Evolutionary conservation across 2,797 vertebrate species (phyloP).

Genomic region (Myripristis murdjan): DNA sequence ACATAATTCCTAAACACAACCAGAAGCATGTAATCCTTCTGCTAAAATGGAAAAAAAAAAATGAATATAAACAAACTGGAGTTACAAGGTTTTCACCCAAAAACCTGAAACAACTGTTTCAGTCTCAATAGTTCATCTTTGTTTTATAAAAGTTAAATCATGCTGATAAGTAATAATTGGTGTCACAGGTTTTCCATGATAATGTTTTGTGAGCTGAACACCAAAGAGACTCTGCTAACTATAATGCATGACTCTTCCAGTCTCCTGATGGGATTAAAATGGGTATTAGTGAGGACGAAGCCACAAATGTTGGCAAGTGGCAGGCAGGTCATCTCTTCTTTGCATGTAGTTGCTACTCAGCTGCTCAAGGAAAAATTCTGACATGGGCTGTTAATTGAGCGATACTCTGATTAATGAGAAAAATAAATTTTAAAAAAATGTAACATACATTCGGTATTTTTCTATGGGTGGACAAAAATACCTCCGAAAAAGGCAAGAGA

Average conservation of each 20-base stretch:
- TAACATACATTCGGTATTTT: slow-evolving; percentile 6
- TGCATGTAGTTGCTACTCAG: slow-evolving; percentile 19
- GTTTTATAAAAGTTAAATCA: slow-evolving; percentile 21
- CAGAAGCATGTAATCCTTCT: too few relatives aligned
- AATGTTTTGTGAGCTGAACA: slow-evolving; percentile 23
- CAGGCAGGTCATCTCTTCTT: neutral
- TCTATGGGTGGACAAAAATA: slow-evolving; percentile 2
- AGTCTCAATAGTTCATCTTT: slow-evolving; percentile 13
- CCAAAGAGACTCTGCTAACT: slow-evolving; percentile 26
- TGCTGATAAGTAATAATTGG: slow-evolving; percentile 31
- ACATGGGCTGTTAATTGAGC: slow-evolving; percentile 11
- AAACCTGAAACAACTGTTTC: slow-evolving; percentile 47
- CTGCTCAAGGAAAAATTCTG: slow-evolving; percentile 57
- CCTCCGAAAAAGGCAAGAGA: neutral
- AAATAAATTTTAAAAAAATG: too few relatives aligned
- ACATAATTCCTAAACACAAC: too few relatives aligned
- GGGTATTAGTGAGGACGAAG: slow-evolving; percentile 41
- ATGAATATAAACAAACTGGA: neutral
- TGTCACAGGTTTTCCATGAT: slow-evolving; percentile 14
- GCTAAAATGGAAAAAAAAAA: neutral
- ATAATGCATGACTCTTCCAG: slow-evolving; percentile 9
- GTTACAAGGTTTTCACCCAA: slow-evolving; percentile 48
- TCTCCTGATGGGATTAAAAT: slow-evolving; percentile 43
- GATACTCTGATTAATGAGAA: neutral
- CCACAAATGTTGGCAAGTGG: slow-evolving; percentile 14